phyloP scores from a whole-genome alignment of 2,888 invertebrate species.

The Endomychus coccineus region DNA sequence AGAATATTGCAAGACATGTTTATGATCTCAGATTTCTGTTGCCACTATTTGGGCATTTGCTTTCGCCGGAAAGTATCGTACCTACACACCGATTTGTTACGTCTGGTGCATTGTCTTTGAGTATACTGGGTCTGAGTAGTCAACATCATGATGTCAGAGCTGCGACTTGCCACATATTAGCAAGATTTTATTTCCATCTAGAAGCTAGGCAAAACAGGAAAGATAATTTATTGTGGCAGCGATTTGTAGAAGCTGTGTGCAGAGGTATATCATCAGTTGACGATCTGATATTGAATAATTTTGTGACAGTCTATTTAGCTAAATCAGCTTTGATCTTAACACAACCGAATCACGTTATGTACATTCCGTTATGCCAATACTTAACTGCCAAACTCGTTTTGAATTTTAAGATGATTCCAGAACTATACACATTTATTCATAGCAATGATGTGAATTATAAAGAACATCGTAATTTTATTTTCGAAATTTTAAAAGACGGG shows the following conservation, averaged over 20 bases:
- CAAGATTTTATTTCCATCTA: constrained; percentile 66
- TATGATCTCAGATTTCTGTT: constrained; percentile 82
- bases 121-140: constrained; percentile 64
- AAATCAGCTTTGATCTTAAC: constrained; percentile 62
- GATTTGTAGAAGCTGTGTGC: constrained; percentile 60
- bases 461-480: constrained; percentile 67
- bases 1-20: constrained; percentile 36
- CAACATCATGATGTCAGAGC: constrained; percentile 58
- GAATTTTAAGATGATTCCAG: constrained; percentile 75
- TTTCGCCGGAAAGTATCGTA: constrained; percentile 68
- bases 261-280: constrained; percentile 48
- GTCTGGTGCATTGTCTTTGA: constrained; percentile 62
- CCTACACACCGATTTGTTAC: constrained; percentile 61
- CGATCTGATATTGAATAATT: constrained; percentile 33
- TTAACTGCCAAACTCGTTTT: constrained; percentile 61
- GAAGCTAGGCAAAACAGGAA: constrained; percentile 59
- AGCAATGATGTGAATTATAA: constrained; percentile 64
- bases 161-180: constrained; percentile 66
- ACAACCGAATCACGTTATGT: constrained; percentile 68
- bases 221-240: constrained; percentile 59
- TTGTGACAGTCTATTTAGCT: constrained; percentile 62
- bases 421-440: constrained; percentile 77
- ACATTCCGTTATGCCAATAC: constrained; percentile 55
- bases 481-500: constrained; percentile 69
- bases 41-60: constrained; percentile 65